Conservation (phyloP, 37 sponge, comb jelly and placozoan genomes). For the Beroe ovata region DNA sequence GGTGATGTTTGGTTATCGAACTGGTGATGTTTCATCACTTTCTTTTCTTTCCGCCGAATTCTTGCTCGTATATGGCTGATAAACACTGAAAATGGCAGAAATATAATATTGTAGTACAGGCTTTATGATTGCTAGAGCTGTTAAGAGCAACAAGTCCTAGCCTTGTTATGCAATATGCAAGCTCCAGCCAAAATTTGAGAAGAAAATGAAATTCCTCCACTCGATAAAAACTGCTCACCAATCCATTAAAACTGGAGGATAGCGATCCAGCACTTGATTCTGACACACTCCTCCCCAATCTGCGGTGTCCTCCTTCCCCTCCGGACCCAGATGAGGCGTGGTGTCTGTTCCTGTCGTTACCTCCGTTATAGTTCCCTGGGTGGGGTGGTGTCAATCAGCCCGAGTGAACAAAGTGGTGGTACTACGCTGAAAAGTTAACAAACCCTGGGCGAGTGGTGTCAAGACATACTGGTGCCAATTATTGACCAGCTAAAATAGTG, state of each 20-base stretch:
- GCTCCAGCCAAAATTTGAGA: too few relatives aligned
- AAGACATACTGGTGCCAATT: background rate
- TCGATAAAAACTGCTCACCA: background rate
- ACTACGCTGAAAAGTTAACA: background rate
- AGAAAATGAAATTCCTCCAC: too few relatives aligned
- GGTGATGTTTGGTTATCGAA: background rate
- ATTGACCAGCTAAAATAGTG: background rate
- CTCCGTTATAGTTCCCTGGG: background rate
- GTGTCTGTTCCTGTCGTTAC: slow-evolving; percentile 5
- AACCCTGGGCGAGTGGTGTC: background rate
- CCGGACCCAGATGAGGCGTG: background rate
- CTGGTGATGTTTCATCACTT: background rate
- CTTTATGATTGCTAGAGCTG: too few relatives aligned
- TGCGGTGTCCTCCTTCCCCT: background rate
- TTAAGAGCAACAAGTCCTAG: too few relatives aligned
- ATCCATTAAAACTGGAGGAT: background rate
- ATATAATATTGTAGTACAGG: too few relatives aligned
- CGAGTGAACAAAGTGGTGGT: background rate
- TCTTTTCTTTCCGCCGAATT: background rate
- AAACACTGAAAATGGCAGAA: background rate
- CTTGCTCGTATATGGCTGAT: background rate
- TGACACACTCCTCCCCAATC: background rate
- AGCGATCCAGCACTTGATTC: slow-evolving; percentile 1
- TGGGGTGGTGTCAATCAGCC: background rate
- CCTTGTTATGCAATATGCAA: too few relatives aligned